Percentiles rank a stretch among this genome's conserved stretches.
These are phyloP conservation scores for Subanguina moxae DNA, from an alignment of 1,140 invertebrate species.

Conservation along the genomic window DNA sequence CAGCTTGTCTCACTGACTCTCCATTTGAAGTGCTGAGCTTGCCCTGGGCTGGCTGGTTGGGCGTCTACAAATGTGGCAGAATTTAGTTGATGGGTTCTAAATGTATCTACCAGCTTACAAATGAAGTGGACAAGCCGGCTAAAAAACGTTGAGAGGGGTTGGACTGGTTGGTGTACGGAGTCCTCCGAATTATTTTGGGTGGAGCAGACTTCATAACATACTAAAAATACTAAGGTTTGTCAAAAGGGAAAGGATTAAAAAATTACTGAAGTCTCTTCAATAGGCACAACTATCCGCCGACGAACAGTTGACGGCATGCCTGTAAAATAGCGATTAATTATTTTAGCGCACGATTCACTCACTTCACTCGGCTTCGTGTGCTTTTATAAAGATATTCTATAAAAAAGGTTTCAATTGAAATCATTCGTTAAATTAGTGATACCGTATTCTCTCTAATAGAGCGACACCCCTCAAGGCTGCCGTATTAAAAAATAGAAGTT, in stretches of 20 bases:
- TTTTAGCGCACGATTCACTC: no score
- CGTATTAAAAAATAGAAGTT: no score
- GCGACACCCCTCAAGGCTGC: no score
- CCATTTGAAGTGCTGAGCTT: not conserved
- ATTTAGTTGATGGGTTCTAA: no score
- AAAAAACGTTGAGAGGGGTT: not conserved
- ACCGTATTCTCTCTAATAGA: no score
- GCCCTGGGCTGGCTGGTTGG: not conserved
- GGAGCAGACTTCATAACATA: conserved; percentile 6
- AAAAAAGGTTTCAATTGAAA: no score
- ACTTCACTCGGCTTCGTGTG: no score
- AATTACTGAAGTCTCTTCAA: conserved; percentile 1
- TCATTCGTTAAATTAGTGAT: no score
- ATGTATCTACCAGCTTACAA: not conserved
- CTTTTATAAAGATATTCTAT: no score
- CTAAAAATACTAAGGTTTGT: no score
- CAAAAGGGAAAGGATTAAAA: not conserved
- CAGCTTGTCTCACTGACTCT: conserved; percentile 17
- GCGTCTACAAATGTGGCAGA: no score
- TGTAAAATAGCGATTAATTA: not conserved
- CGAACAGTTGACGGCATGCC: conserved; percentile 9
- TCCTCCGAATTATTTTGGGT: conserved; percentile 7
- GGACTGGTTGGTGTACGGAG: not conserved
- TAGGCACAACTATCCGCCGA: not conserved
- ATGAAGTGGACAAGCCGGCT: not conserved